Percentiles rank a stretch among this genome's conserved stretches.
Conservation (phyloP, 2,113 vertebrate genomes). For the Catharus fuscescens region DNA sequence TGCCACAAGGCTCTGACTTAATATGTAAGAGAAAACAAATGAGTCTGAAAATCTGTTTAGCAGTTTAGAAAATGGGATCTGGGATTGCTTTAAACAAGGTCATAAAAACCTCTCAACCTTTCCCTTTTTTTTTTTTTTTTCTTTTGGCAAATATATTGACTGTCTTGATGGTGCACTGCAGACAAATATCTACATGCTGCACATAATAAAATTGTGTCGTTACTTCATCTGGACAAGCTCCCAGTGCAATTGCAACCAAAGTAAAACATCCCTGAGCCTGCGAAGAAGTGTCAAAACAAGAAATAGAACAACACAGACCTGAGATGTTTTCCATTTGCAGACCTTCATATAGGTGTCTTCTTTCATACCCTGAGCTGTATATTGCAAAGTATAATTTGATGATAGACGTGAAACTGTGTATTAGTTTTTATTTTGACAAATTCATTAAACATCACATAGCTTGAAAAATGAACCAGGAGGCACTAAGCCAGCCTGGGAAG, state of each 20-base stretch:
- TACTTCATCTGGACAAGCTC: conserved; percentile 65
- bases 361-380: conserved; percentile 73
- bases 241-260: conserved; percentile 63
- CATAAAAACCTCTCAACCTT: conserved; percentile 66
- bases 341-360: conserved; percentile 72
- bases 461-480: conserved; percentile 90
- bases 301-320: conserved; percentile 48
- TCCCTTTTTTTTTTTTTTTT: background rate
- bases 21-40: conserved; percentile 59
- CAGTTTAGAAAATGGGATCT: conserved; percentile 67
- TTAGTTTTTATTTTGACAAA: conserved; percentile 92
- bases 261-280: conserved; percentile 44
- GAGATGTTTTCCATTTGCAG: conserved; percentile 69
- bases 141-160: conserved; percentile 37
- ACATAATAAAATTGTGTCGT: conserved; percentile 68
- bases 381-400: conserved; percentile 83
- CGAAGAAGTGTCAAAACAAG: conserved; percentile 51
- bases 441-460: conserved; percentile 90
- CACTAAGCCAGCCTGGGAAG: conserved; percentile 82
- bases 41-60: conserved; percentile 56
- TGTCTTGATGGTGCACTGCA: conserved; percentile 23
- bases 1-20: conserved; percentile 27
- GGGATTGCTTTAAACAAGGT: conserved; percentile 70
- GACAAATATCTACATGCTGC: conserved; percentile 70
- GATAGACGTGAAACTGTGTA: conserved; percentile 83